These are phyloP conservation scores for Leptatherina wallacei DNA, from an alignment of 2,797 vertebrate genomes.

Conservation along the genomic window DNA sequence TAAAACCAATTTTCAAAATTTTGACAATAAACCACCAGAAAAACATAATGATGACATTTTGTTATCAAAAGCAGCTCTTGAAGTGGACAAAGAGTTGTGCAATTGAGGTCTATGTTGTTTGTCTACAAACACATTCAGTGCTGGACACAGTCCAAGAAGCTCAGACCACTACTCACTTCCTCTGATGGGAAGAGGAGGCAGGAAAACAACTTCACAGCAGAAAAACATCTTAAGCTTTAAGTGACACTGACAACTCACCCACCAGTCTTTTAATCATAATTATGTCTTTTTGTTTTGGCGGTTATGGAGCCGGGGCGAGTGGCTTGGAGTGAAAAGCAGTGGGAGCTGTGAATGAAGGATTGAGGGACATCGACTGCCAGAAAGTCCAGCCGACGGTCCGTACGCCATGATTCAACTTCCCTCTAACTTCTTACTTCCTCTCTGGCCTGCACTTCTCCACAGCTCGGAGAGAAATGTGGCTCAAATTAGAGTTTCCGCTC, in stretches of 20 bases:
- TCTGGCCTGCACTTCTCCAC: slow-evolving; percentile 58
- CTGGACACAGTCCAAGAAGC: slow-evolving; percentile 37
- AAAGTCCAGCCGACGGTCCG: slow-evolving; percentile 66
- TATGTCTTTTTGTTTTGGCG: slow-evolving; percentile 24
- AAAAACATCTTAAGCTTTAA: slow-evolving; percentile 20
- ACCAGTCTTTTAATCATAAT: slow-evolving; percentile 24
- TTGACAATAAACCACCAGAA: background rate
- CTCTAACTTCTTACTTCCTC: slow-evolving; percentile 81
- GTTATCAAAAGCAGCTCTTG: background rate
- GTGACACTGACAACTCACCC: slow-evolving; percentile 9
- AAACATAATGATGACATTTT: background rate
- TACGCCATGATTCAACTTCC: slow-evolving; percentile 81
- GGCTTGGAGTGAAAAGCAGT: slow-evolving; percentile 27
- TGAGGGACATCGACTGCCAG: slow-evolving; percentile 36
- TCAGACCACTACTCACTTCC: slow-evolving; percentile 60
- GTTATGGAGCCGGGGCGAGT: background rate
- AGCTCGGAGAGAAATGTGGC: slow-evolving; percentile 81
- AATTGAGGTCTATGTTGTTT: background rate
- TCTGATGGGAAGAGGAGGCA: slow-evolving; percentile 43
- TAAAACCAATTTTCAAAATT: background rate
- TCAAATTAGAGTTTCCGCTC: slow-evolving; percentile 86
- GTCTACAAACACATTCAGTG: slow-evolving; percentile 15
- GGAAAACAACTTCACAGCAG: slow-evolving; percentile 15
- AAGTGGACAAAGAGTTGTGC: background rate
- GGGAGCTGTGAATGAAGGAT: slow-evolving; percentile 29